A percentile compares a stretch with the other conserved stretches of the same genome.
phyloP scores from a whole-genome alignment of 2,113 vertebrate genomes.

The Mustela nigripes region DNA sequence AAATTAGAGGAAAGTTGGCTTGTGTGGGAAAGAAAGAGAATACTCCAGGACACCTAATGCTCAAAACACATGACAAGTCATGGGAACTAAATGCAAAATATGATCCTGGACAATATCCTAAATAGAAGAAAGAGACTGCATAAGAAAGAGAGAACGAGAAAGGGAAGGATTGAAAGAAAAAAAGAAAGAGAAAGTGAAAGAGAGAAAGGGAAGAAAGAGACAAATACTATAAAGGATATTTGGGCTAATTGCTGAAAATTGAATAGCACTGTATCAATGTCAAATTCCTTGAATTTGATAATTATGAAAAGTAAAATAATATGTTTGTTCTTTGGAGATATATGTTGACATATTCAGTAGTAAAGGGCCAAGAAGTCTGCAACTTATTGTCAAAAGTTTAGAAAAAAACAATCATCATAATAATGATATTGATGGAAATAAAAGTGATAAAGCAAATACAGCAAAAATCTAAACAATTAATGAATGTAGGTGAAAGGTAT shows the following conservation, averaged over 20 bases:
- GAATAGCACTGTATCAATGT: not conserved
- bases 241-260: not conserved
- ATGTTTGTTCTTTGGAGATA: not conserved
- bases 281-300: not conserved
- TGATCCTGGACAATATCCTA: not conserved
- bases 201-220: not conserved
- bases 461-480: not conserved
- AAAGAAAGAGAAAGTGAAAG: not conserved
- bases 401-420: not conserved
- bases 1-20: not conserved
- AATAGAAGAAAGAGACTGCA: not conserved
- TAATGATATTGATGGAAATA: not conserved
- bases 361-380: not conserved
- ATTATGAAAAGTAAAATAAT: not conserved
- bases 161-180: not conserved
- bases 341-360: not conserved
- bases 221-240: not conserved
- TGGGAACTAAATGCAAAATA: not conserved
- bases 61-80: not conserved
- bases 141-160: not conserved
- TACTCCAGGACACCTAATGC: not conserved
- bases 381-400: not conserved
- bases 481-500: not conserved
- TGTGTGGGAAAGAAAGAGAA: not conserved
- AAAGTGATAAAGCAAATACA: slow-evolving; percentile 20